Conservation (phyloP, 2,113 vertebrate species). For the Pontoporia blainvillei region DNA sequence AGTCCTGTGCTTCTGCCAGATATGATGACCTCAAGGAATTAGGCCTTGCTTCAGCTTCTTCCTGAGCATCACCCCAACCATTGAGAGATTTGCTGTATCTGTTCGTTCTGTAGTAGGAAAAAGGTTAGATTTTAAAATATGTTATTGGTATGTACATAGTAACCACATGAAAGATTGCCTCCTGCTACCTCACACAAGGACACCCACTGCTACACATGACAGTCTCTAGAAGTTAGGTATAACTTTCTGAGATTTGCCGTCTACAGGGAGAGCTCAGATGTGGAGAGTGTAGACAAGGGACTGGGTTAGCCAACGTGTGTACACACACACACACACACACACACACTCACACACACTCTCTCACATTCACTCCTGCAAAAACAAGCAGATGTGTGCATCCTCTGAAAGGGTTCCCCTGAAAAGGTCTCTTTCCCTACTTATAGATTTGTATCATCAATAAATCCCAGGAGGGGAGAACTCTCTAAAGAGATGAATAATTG, state of each 20-base stretch:
- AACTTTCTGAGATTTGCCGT: neutral
- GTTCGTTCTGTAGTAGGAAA: neutral
- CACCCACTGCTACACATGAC: neutral
- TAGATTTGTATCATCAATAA: conserved; percentile 9
- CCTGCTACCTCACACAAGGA: neutral
- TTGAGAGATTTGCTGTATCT: neutral
- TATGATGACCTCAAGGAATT: neutral
- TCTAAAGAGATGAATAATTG: conserved; percentile 54
- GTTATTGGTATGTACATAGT: neutral
- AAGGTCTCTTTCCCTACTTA: neutral
- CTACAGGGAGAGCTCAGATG: neutral
- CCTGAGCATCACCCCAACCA: neutral
- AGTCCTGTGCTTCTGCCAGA: neutral
- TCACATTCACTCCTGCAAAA: neutral
- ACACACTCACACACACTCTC: too few species aligned
- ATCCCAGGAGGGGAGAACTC: neutral
- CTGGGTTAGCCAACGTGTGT: neutral
- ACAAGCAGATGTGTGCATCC: neutral
- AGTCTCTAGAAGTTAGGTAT: neutral
- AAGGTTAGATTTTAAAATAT: conserved; percentile 1
- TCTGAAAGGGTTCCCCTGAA: neutral
- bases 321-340: neutral
- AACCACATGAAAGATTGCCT: neutral
- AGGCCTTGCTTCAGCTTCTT: neutral
- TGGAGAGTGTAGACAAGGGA: neutral